phyloP scores from a whole-genome alignment of 2,888 invertebrate species.

The Drosophila anceps region DNA sequence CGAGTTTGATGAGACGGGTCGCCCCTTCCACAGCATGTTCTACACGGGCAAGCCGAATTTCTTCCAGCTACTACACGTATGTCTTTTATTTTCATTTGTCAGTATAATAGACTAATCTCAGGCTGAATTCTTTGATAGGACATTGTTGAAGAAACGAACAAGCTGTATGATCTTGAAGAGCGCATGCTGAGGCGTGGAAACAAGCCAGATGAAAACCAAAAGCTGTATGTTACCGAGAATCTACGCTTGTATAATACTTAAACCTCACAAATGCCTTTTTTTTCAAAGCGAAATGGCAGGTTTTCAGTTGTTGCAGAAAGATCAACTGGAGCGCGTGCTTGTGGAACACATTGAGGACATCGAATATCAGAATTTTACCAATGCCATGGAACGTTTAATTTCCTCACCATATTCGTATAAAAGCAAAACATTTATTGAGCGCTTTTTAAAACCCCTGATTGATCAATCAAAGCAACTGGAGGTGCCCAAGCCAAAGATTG shows the following conservation, averaged over 20 bases:
- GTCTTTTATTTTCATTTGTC: conserved; percentile 47
- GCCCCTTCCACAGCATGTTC: conserved; percentile 96
- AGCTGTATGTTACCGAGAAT: conserved; percentile 86
- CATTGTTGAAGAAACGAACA: conserved; percentile 89
- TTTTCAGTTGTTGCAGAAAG: conserved; percentile 89
- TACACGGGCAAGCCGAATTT: conserved; percentile 96
- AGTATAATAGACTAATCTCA: background rate
- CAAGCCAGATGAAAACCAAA: conserved; percentile 87
- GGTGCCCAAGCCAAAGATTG: conserved; percentile 89
- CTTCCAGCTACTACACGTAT: conserved; percentile 92
- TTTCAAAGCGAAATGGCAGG: conserved; percentile 86
- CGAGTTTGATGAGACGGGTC: conserved; percentile 95
- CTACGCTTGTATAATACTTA: background rate
- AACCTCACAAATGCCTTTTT: background rate
- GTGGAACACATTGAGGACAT: conserved; percentile 89
- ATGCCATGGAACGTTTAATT: conserved; percentile 90
- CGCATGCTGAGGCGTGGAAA: conserved; percentile 88
- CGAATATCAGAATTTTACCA: conserved; percentile 90
- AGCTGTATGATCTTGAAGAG: conserved; percentile 90
- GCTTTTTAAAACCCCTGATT: conserved; percentile 88
- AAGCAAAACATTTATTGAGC: conserved; percentile 90
- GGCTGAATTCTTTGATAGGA: conserved; percentile 86
- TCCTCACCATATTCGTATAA: conserved; percentile 90
- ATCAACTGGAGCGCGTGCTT: conserved; percentile 88
- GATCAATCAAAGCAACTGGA: conserved; percentile 87